These are phyloP conservation scores for Passer domesticus DNA, from an alignment of 2,113 vertebrate genomes.

Conservation along the genomic window DNA sequence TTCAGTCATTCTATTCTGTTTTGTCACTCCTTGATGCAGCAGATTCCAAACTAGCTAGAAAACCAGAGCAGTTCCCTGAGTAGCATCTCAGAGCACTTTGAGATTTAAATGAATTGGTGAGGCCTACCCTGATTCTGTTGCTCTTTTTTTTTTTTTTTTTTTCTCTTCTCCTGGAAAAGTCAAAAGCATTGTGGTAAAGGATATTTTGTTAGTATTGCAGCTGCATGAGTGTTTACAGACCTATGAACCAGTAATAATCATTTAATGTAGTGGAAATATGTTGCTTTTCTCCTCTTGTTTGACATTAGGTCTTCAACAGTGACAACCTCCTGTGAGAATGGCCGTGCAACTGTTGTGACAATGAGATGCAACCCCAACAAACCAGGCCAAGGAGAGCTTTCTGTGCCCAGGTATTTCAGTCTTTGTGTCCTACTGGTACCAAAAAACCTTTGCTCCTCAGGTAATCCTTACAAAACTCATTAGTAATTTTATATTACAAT, in stretches of 20 bases:
- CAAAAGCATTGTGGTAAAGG: not conserved
- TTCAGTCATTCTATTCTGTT: fast-evolving
- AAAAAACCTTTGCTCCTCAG: not conserved
- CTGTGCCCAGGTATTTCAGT: constrained; percentile 85
- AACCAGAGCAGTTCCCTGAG: not conserved
- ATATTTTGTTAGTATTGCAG: not conserved
- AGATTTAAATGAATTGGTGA: not conserved
- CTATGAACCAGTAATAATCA: not conserved
- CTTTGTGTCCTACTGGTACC: not conserved
- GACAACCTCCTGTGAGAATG: constrained; percentile 88
- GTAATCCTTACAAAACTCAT: not conserved
- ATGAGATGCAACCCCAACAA: constrained; percentile 88
- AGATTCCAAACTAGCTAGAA: not conserved
- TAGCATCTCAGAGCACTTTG: not conserved
- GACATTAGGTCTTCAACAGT: constrained; percentile 81
- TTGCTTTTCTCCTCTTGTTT: constrained; percentile 6
- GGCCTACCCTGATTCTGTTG: not conserved
- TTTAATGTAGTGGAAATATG: not conserved
- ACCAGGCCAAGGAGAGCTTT: constrained; percentile 81
- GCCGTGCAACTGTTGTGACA: constrained; percentile 87
- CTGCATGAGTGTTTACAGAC: not conserved
- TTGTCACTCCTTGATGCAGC: not conserved
- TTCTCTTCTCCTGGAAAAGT: not conserved
- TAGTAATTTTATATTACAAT: not conserved
- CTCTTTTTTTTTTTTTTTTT: not conserved